Evolutionary conservation across 2,113 vertebrate species (phyloP), one percentile per base, ranked within the genome.

Genomic region (Myotis yumanensis): DNA sequence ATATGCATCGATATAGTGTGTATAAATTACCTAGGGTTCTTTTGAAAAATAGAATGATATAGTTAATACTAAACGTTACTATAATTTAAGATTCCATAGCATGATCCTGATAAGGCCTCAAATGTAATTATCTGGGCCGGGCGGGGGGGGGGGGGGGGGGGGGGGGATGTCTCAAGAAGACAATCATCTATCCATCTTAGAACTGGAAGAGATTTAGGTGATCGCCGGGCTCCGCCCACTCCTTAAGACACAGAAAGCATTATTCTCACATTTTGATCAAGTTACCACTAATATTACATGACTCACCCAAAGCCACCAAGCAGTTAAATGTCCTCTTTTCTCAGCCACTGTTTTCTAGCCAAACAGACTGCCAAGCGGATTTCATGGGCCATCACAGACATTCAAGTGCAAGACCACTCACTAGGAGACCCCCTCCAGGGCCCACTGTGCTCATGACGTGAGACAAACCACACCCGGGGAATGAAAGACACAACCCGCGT

Each of bases 401-500:
- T 25, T 88, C 77, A n/a, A 25, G n/a, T 35, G 22, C 43, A 52
- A 95, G 86, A 35, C 35, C 72, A 95, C 95, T 92, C 84, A 64
- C 77, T 85, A 86, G 86, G 14, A 90, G 40, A 57, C 64, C 15
- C 66, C n/a, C 62, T 86, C 83, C 0, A 23, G 71, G 54, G 54
- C 66, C 43, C 91, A 93, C 68, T 91, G 28, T 52, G 75, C 52
- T 96, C 79, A 40, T 4, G 73, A 48, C 92, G 52, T 14, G 86
- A 7, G 64, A 86, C 8, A 75, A 96, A 96, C 18, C 57, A 94
- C 91, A 57, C 86, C 52, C n/a, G 95, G 87, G 20, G 15, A 46
- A 16, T 72, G 57, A 5, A 91, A 80, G 28, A 92, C 64, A 66
- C 9, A 91, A 85, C 79, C 59, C 83, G 32, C 1, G 16, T 62